Evolutionary conservation across 2,797 vertebrate species (phyloP).

Genomic region (Bufotes viridis): DNA sequence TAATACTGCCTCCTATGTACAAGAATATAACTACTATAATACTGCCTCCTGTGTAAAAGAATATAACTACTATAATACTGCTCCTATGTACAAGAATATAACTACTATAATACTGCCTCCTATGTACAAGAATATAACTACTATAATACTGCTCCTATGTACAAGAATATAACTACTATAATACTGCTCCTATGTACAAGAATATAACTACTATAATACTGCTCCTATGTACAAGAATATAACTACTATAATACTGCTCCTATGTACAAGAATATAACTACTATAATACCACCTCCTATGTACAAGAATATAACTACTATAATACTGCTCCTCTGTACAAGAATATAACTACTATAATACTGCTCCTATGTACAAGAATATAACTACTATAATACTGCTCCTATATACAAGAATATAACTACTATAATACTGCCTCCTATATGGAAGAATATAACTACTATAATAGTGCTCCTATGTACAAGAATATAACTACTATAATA

Average conservation of each 20-base stretch:
- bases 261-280: neutral
- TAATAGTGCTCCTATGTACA: neutral
- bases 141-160: neutral
- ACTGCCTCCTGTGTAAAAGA: too few relatives aligned
- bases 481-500: too few relatives aligned
- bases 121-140: neutral
- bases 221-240: neutral
- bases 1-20: too few relatives aligned
- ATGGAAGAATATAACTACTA: neutral
- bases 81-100: too few relatives aligned
- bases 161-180: conserved; percentile 1
- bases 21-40: too few relatives aligned
- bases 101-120: neutral
- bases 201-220: conserved; percentile 15
- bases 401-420: neutral
- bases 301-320: conserved; percentile 5
- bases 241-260: neutral
- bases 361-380: neutral
- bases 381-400: neutral
- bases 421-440: neutral
- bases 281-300: neutral
- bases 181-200: neutral
- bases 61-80: too few relatives aligned
- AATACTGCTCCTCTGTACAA: neutral
- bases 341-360: too few relatives aligned